phyloP scores from a whole-genome alignment of 2,113 vertebrate genomes.

The Istiophorus platypterus region DNA sequence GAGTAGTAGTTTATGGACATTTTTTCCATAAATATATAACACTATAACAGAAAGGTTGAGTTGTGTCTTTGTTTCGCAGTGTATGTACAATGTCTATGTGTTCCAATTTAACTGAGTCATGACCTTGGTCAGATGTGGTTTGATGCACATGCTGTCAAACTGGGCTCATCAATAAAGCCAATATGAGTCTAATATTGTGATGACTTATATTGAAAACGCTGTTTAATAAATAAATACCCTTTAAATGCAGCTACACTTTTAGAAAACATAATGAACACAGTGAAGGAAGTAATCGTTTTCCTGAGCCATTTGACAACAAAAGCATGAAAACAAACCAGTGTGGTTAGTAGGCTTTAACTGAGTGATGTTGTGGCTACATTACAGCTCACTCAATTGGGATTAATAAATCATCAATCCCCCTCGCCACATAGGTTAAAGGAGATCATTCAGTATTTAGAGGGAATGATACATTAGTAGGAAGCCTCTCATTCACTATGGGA shows the following conservation, averaged over 20 bases:
- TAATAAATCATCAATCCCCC: background rate
- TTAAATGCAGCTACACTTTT: background rate
- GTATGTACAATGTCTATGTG: too few relatives aligned
- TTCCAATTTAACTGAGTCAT: too few relatives aligned
- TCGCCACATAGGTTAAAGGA: background rate
- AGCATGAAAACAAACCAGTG: background rate
- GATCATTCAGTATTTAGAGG: background rate
- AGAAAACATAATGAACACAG: too few relatives aligned
- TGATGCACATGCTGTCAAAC: too few relatives aligned
- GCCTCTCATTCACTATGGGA: background rate
- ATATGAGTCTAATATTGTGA: background rate
- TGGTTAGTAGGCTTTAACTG: too few relatives aligned
- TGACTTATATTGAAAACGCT: background rate
- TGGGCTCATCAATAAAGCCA: too few relatives aligned
- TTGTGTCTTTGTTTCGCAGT: too few relatives aligned
- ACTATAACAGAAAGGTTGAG: background rate
- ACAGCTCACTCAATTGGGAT: background rate
- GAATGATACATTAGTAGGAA: background rate
- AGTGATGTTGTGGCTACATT: slow-evolving; percentile 32
- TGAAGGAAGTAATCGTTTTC: background rate
- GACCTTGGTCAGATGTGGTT: too few relatives aligned
- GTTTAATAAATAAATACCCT: background rate
- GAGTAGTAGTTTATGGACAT: background rate
- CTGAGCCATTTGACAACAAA: background rate
- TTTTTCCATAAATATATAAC: background rate